Evolutionary conservation across 1,140 invertebrate genomes (phyloP).

Genomic region (Trialeurodes vaporariorum): DNA sequence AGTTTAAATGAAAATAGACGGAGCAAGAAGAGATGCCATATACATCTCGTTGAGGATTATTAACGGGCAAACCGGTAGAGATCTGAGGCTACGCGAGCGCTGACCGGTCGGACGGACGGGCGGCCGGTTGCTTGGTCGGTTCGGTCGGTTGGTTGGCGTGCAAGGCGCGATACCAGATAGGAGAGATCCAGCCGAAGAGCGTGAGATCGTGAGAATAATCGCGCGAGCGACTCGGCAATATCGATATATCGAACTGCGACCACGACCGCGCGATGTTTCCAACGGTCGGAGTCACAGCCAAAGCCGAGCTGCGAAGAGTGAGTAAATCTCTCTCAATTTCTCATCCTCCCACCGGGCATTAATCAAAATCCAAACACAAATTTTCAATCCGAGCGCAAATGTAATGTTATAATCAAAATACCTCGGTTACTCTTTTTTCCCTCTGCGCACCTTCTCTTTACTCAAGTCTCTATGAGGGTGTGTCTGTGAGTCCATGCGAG

Average conservation of each 20-base stretch:
- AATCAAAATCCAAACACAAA: slow-evolving; percentile 1
- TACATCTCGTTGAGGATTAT: background rate
- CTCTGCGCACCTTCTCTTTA: background rate
- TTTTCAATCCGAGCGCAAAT: background rate
- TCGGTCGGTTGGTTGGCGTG: too few species aligned
- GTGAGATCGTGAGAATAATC: background rate
- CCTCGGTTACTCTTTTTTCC: background rate
- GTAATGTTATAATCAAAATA: background rate
- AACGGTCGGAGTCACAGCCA: too few species aligned
- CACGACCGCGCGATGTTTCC: too few species aligned
- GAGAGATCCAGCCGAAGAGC: too few species aligned
- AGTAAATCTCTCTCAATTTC: background rate
- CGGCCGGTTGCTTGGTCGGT: too few species aligned
- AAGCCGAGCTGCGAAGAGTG: too few species aligned
- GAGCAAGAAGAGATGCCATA: background rate
- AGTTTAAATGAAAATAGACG: background rate
- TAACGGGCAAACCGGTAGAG: background rate
- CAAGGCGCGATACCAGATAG: too few species aligned
- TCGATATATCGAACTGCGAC: background rate
- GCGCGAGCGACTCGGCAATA: too few species aligned
- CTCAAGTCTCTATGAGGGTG: too few species aligned
- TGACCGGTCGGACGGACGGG: too few species aligned
- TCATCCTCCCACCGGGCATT: background rate
- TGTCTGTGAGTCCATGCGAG: too few species aligned
- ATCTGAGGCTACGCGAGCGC: background rate